A percentile compares a stretch with the other conserved stretches of the same genome.
phyloP scores from a whole-genome alignment of 2,888 invertebrate genomes.

The Cerceris rybyensis region DNA sequence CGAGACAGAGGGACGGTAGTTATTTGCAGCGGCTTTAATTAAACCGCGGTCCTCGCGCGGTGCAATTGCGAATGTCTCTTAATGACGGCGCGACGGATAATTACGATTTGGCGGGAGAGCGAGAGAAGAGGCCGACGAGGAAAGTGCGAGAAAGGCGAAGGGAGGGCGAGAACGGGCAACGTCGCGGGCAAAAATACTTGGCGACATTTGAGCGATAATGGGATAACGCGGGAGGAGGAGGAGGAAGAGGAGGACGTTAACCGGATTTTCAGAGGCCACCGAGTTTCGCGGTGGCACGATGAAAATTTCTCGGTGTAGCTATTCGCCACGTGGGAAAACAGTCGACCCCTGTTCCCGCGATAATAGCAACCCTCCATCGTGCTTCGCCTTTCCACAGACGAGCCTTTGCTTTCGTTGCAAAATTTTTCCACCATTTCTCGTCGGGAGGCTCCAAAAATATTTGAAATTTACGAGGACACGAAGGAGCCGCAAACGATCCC shows the following conservation, averaged over 20 bases:
- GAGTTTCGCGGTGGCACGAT: neutral
- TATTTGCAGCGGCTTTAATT: conserved; percentile 59
- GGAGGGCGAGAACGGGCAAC: neutral
- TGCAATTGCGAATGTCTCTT: conserved; percentile 28
- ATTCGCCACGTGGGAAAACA: neutral
- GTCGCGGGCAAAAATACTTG: conserved; percentile 29
- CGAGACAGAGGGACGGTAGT: conserved; percentile 16
- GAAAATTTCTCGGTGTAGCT: neutral
- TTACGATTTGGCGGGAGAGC: conserved; percentile 33
- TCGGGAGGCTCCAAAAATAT: no score
- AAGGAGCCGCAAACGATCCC: no score
- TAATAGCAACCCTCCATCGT: no score
- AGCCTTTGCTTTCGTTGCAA: no score
- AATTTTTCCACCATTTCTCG: no score
- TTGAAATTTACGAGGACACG: no score
- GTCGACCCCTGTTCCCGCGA: no score
- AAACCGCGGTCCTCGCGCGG: conserved; percentile 37
- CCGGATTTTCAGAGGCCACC: conserved; percentile 27
- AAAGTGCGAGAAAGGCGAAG: neutral
- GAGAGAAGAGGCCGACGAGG: no score
- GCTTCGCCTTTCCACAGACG: no score
- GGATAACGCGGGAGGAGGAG: conserved; percentile 5
- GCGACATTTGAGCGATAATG: conserved; percentile 43
- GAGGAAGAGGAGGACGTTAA: conserved; percentile 15
- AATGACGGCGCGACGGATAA: conserved; percentile 53